Percentiles rank a stretch among this genome's conserved stretches.
These are phyloP conservation scores for Brevimyrus niger DNA, from an alignment of 2,113 vertebrate genomes.

Conservation along the genomic window DNA sequence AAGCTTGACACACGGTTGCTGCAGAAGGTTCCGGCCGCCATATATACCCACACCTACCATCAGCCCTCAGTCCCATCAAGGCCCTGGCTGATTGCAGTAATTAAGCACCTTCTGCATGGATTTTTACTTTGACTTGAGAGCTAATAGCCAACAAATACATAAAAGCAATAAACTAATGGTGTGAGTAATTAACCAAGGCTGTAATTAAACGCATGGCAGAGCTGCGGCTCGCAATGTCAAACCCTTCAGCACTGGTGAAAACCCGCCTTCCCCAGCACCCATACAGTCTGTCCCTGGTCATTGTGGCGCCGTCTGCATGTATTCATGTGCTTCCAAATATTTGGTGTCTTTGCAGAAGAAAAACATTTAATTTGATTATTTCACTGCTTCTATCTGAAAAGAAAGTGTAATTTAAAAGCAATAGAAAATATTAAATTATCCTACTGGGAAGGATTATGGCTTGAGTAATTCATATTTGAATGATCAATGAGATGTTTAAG, in stretches of 20 bases:
- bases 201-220: slow-evolving; percentile 47
- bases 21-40: not conserved
- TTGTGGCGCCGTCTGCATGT: not conserved
- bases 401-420: slow-evolving; percentile 17
- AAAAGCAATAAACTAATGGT: slow-evolving; percentile 59
- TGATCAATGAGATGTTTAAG: slow-evolving; percentile 16
- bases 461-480: not conserved
- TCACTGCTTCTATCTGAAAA: not conserved
- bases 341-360: not conserved
- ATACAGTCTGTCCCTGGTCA: not conserved
- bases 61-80: not conserved
- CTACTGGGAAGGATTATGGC: slow-evolving; percentile 6
- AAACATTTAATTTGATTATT: slow-evolving; percentile 12
- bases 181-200: slow-evolving; percentile 55
- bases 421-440: slow-evolving; percentile 21
- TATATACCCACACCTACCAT: slow-evolving; percentile 6
- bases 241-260: slow-evolving; percentile 24
- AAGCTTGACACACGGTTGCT: not conserved
- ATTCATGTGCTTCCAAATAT: not conserved
- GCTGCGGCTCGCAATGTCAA: slow-evolving; percentile 23
- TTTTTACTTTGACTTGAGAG: slow-evolving; percentile 43
- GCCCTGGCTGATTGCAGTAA: slow-evolving; percentile 38
- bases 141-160: slow-evolving; percentile 56
- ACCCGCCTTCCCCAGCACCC: not conserved
- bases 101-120: slow-evolving; percentile 42